These are phyloP conservation scores for Anoura caudifer DNA, from an alignment of 2,113 vertebrate species.

Conservation along the genomic window DNA sequence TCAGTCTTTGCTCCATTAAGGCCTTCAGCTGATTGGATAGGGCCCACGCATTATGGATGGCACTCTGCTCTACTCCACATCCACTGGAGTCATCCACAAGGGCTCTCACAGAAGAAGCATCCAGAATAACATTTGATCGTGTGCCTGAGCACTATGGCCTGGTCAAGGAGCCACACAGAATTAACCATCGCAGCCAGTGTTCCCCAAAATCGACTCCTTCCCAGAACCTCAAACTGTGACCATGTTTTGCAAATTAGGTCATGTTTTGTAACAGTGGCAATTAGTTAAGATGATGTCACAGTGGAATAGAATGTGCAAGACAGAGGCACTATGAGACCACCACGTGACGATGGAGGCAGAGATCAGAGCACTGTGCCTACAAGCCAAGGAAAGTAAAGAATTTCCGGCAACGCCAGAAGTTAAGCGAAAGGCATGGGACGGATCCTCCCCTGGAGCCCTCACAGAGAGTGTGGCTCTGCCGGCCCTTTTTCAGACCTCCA, in stretches of 20 bases:
- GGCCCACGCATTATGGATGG: not conserved
- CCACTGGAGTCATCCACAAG: not conserved
- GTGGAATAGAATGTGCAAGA: fast-evolving
- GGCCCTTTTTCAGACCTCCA: not conserved
- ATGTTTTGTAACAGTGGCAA: too few species aligned
- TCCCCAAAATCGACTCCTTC: not conserved
- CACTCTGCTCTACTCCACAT: not conserved
- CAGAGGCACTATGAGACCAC: too few species aligned
- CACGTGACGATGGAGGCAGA: not conserved
- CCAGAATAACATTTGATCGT: not conserved
- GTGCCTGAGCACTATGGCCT: not conserved
- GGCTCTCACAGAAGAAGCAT: not conserved
- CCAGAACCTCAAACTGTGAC: not conserved
- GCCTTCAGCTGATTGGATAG: not conserved
- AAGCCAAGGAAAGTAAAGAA: not conserved
- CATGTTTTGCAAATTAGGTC: not conserved
- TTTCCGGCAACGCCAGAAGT: not conserved
- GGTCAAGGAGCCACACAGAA: not conserved
- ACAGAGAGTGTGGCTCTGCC: not conserved
- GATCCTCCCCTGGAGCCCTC: not conserved
- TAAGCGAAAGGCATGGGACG: not conserved
- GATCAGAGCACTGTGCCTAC: not conserved
- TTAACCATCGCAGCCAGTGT: not conserved
- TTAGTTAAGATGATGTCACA: not conserved
- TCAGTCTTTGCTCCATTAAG: not conserved